Conservation (phyloP, 2,888 invertebrate genomes). For the Strigamia maritima region DNA sequence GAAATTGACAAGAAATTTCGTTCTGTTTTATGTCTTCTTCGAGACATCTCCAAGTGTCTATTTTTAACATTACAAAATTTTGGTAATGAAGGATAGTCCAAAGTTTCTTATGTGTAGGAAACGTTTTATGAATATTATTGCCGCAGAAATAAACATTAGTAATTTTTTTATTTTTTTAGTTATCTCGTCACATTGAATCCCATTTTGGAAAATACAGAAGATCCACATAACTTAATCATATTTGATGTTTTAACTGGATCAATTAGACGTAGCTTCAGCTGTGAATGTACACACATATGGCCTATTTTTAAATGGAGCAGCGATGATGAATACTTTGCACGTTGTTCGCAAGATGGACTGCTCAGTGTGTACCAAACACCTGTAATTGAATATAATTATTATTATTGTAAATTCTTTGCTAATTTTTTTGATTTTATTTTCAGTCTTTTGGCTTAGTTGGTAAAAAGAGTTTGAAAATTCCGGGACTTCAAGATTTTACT, state of each 20-base stretch:
- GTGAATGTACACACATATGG: constrained; percentile 74
- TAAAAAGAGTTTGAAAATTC: constrained; percentile 82
- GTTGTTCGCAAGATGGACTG: constrained; percentile 70
- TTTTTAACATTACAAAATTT: too few relatives aligned
- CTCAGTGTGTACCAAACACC: constrained; percentile 95
- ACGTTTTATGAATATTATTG: too few relatives aligned
- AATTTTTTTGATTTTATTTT: constrained; percentile 45
- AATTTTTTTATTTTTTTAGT: constrained; percentile 53
- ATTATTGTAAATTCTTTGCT: not conserved
- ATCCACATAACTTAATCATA: constrained; percentile 78
- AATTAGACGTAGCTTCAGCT: constrained; percentile 85
- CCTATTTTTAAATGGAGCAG: constrained; percentile 97
- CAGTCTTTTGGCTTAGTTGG: constrained; percentile 87
- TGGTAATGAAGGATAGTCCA: too few relatives aligned
- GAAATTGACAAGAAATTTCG: too few relatives aligned
- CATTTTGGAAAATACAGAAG: constrained; percentile 61
- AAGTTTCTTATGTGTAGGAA: too few relatives aligned
- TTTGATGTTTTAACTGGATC: constrained; percentile 96
- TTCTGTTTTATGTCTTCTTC: too few relatives aligned
- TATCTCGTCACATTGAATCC: constrained; percentile 94
- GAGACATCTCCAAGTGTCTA: too few relatives aligned
- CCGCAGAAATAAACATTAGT: too few relatives aligned
- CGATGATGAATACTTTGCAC: constrained; percentile 91
- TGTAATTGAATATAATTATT: constrained; percentile 50
- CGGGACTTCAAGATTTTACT: constrained; percentile 75